phyloP scores from a whole-genome alignment of 2,888 invertebrate genomes.

The Nysson spinosus region DNA sequence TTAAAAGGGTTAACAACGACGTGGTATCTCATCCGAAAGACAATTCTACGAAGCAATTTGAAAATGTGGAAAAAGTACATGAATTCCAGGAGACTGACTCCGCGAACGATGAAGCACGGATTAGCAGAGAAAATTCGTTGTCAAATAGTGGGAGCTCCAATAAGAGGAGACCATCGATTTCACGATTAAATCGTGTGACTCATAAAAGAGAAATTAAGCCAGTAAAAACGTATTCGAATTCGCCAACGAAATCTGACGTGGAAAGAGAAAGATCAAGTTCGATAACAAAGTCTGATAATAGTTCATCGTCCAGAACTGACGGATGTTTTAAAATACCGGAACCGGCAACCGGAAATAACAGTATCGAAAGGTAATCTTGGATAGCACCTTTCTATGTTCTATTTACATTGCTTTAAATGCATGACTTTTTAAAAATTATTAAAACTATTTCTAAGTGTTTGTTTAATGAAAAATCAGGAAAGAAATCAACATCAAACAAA shows the following conservation, averaged over 20 bases:
- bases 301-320: constrained; percentile 49
- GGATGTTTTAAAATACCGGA: constrained; percentile 55
- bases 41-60: constrained; percentile 7
- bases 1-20: constrained; percentile 38
- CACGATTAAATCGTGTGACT: constrained; percentile 51
- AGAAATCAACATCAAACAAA: no score
- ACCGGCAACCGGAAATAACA: constrained; percentile 48
- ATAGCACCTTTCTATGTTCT: constrained; percentile 57
- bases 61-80: constrained; percentile 5
- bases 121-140: constrained; percentile 28
- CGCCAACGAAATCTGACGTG: constrained; percentile 35
- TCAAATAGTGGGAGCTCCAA: constrained; percentile 53
- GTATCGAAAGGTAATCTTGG: constrained; percentile 40
- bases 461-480: no score
- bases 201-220: constrained; percentile 56
- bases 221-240: constrained; percentile 44
- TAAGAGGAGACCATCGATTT: constrained; percentile 54
- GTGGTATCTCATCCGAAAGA: constrained; percentile 10
- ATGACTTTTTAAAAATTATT: no score
- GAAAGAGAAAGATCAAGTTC: constrained; percentile 48
- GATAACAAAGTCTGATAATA: constrained; percentile 49
- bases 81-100: constrained; percentile 23
- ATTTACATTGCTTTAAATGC: no score
- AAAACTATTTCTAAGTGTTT: no score
- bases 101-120: constrained; percentile 26